A percentile compares a stretch with the other conserved stretches of the same genome.
These are phyloP conservation scores for Vanessa atalanta DNA, from an alignment of 1,140 invertebrate genomes.

Conservation along the genomic window DNA sequence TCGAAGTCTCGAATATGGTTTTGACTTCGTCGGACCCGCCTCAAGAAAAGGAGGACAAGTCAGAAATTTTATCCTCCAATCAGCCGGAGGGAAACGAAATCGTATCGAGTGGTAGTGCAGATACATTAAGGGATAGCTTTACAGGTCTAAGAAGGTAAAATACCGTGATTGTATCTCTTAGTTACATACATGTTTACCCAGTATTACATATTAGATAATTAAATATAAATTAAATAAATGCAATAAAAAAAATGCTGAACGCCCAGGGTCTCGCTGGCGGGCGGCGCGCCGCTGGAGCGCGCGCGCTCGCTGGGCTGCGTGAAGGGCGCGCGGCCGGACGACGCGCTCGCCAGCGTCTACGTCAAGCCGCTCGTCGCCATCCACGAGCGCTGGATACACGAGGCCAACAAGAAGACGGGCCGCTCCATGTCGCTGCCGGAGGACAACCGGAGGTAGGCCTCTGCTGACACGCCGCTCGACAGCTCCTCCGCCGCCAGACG, in stretches of 20 bases:
- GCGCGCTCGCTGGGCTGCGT: constrained; percentile 40
- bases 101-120: constrained; percentile 40
- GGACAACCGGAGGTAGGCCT: constrained; percentile 40
- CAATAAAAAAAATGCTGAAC: too few relatives aligned
- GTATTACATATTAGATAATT: neutral
- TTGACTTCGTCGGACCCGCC: constrained; percentile 17
- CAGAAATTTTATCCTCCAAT: constrained; percentile 12
- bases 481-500: constrained; percentile 33
- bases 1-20: constrained; percentile 11
- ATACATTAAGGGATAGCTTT: constrained; percentile 46
- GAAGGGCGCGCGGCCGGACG: constrained; percentile 30
- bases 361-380: constrained; percentile 77
- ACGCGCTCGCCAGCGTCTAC: constrained; percentile 60
- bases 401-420: constrained; percentile 64
- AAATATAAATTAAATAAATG: too few relatives aligned
- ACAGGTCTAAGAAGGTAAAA: constrained; percentile 47
- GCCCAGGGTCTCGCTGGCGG: neutral
- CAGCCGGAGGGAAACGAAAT: constrained; percentile 12
- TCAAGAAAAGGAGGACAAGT: constrained; percentile 27
- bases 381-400: constrained; percentile 76
- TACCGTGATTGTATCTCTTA: too few relatives aligned
- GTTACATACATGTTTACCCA: too few relatives aligned
- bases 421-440: constrained; percentile 70
- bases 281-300: constrained; percentile 38
- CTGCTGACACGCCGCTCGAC: too few relatives aligned